These are phyloP conservation scores for Volucella zonaria DNA, from an alignment of 2,888 invertebrate genomes.

Conservation along the genomic window DNA sequence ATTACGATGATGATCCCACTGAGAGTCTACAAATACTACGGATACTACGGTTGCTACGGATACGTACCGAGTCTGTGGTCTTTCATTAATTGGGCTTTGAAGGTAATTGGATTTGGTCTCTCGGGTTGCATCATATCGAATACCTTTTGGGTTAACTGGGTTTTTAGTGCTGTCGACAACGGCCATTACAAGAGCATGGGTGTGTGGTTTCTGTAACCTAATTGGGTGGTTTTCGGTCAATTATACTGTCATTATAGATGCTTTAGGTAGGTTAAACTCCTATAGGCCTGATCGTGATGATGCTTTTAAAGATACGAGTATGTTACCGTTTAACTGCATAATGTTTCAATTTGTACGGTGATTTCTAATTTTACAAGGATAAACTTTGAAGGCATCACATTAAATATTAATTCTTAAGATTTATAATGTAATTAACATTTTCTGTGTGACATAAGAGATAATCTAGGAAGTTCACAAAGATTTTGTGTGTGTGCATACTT, in stretches of 20 bases:
- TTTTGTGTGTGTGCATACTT: no score
- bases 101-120: slow-evolving; percentile 52
- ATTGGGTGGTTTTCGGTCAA: slow-evolving; percentile 44
- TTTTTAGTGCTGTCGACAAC: slow-evolving; percentile 12
- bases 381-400: no score
- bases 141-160: slow-evolving; percentile 19
- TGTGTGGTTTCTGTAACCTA: slow-evolving; percentile 46
- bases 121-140: slow-evolving; percentile 39
- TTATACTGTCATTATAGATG: slow-evolving; percentile 14
- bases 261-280: background rate
- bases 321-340: background rate
- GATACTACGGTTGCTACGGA: no score
- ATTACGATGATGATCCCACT: slow-evolving; percentile 18
- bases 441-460: no score
- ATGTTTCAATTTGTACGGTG: background rate
- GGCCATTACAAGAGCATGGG: slow-evolving; percentile 16
- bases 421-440: no score
- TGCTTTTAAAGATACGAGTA: background rate
- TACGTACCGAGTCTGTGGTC: slow-evolving; percentile 17
- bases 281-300: slow-evolving; percentile 6
- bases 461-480: no score
- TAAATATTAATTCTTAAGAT: no score
- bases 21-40: background rate
- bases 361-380: no score
- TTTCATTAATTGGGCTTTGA: slow-evolving; percentile 50